Evolutionary conservation across 1,140 invertebrate species (phyloP), one percentile per base, ranked within the genome.

Genomic region (Notospermus geniculatus): DNA sequence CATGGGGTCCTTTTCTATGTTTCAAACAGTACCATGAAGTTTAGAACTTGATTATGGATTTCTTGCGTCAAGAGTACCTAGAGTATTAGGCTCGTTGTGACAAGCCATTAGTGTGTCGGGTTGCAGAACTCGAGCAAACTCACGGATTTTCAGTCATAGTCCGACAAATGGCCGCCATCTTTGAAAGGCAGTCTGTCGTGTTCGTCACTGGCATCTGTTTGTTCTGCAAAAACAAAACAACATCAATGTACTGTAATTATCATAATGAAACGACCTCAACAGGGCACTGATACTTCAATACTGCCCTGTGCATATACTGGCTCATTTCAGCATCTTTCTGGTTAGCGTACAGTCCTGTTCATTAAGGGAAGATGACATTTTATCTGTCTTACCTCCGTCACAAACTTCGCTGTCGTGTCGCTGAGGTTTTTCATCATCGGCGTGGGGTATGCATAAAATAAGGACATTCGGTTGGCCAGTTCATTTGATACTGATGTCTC

Each of bases 91-190:
- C n/a, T n/a, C n/a, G n/a, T n/a, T n/a, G n/a, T n/a, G n/a, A n/a
- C n/a, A n/a, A n/a, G n/a, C n/a, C n/a, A n/a, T n/a, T n/a, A n/a
- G n/a, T n/a, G n/a, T n/a, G n/a, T n/a, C n/a, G n/a, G n/a, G n/a
- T n/a, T n/a, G n/a, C n/a, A n/a, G n/a, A n/a, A n/a, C n/a, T n/a
- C n/a, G n/a, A n/a, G n/a, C n/a, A n/a, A 57, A 91, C 89, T 92
- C 85, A 93, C 92, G 90, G 90, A 83, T 91, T 93, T 83, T 95
- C 92, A 65, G 96, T 83, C 93, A 97, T 97, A 73, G 91, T 87
- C 68, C 95, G 85, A 80, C 93, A 97, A 30, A 97, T 93, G 85
- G 93, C 92, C 41, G 93, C 93, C 92, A 96, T 96, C 27, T 92
- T 95, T 67, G 91, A 90, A 23, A 97, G 82, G 1, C 92, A 95